Evolutionary conservation across 2,113 vertebrate species (phyloP).

Genomic region (Vidua chalybeata): DNA sequence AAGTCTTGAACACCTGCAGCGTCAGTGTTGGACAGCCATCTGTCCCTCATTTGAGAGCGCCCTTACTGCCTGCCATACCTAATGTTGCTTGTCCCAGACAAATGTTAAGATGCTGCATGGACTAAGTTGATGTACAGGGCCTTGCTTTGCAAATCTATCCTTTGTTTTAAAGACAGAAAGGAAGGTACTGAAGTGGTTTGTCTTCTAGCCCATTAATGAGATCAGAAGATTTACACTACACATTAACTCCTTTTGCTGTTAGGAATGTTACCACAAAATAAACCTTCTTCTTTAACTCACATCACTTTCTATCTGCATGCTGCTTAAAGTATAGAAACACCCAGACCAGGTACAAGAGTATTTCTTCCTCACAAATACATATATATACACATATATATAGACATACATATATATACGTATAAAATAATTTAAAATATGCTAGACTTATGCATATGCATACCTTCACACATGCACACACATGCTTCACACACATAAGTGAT

Average conservation of each 20-base stretch:
- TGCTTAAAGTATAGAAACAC: neutral
- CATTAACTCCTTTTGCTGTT: neutral
- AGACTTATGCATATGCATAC: conserved; percentile 24
- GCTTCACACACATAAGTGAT: neutral
- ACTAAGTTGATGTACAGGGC: neutral
- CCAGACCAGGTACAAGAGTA: neutral
- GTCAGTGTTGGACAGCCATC: conserved; percentile 40
- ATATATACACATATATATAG: neutral
- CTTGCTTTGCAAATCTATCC: neutral
- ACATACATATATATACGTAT: neutral
- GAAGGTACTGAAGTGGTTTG: neutral
- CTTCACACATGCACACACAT: neutral
- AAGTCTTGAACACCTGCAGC: neutral
- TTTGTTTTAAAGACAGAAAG: neutral
- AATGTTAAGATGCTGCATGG: neutral
- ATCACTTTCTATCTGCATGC: neutral
- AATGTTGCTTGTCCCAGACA: conserved; percentile 11
- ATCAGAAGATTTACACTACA: neutral
- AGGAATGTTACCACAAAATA: neutral
- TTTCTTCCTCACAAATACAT: neutral
- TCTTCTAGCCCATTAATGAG: neutral
- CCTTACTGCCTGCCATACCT: neutral
- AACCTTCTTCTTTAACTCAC: neutral
- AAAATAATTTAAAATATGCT: neutral
- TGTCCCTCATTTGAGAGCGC: conserved; percentile 2